Base-by-base conservation (phyloP, 2,797 vertebrate genomes). In the Gambelia wislizenii region DNA sequence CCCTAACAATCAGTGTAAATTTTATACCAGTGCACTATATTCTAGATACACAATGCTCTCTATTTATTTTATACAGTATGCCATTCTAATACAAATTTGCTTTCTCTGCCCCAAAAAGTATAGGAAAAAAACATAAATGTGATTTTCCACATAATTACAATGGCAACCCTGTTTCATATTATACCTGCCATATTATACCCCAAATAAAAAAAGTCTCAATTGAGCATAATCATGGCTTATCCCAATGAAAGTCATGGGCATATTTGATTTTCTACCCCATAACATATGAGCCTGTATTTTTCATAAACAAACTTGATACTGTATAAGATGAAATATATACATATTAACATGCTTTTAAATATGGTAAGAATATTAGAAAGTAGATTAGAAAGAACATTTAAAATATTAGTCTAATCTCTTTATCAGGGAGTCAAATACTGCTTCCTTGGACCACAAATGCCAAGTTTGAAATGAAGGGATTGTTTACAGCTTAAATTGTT, bases 21-120 rank as follows among this genome's bases (percentile, higher is more conserved):
- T 83, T 0, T 74, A 64, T 36, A 44, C 22, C 83, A 74, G 69
- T 16, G 6, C n/a, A 74, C 42, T 85, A 33, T n/a, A 52, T 85
- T 42, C 25, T 79, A 52, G 2, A 75, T 89, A 70, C 8, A 20
- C 10, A 79, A 8, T 84, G 59, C 56, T 89, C 44, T 39, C 52
- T n/a, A 1, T 18, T 2, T n/a, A 0, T 0, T 72, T 2, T 13
- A 0, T 30, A n/a, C n/a, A n/a, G 3, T 0, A 0, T 8, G 13
- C 0, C 27, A 16, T 0, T 16, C 0, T 1, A 77, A 88, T 47
- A 33, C 10, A 39, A 25, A 83, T 33, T 6, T n/a, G 18, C 69
- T 33, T 54, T 36, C 27, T 14, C 18, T 8, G 42, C 3, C 54
- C 30, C 13, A 22, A 9, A 44, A 52, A 88, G 27, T 18, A 69